These are phyloP conservation scores for Drosophila parthenogenetica DNA, from an alignment of 2,888 invertebrate genomes.

Conservation along the genomic window DNA sequence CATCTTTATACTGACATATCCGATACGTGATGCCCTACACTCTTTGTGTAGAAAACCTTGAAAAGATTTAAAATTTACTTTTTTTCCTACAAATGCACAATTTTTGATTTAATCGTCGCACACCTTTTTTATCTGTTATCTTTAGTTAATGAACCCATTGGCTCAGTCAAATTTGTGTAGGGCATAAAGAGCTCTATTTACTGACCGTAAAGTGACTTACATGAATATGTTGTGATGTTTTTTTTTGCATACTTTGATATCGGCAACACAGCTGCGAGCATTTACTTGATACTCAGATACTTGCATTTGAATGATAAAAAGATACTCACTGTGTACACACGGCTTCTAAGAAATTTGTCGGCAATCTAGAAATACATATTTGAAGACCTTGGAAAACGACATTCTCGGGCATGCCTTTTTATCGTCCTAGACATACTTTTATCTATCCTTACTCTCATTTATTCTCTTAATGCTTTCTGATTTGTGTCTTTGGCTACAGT, in stretches of 20 bases:
- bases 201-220: constrained; percentile 45
- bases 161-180: constrained; percentile 31
- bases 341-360: constrained; percentile 57
- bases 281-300: constrained; percentile 42
- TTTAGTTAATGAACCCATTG: neutral
- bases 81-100: neutral
- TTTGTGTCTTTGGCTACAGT: constrained; percentile 42
- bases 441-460: constrained; percentile 16
- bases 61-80: neutral
- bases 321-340: constrained; percentile 6
- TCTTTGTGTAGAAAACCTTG: neutral
- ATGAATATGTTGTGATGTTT: constrained; percentile 37
- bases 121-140: constrained; percentile 7
- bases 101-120: neutral
- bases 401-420: constrained; percentile 56
- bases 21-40: constrained; percentile 15
- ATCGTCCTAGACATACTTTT: constrained; percentile 42
- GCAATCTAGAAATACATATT: constrained; percentile 50
- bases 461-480: constrained; percentile 50
- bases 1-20: constrained; percentile 12
- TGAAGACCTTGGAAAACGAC: constrained; percentile 38
- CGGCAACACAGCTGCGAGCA: constrained; percentile 47
- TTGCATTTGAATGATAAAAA: constrained; percentile 48
- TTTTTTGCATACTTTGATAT: constrained; percentile 45
- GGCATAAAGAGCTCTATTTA: constrained; percentile 44